Evolutionary conservation across 2,797 vertebrate genomes (phyloP), one percentile per base, ranked within the genome.

Genomic region (Simalia tracyae): DNA sequence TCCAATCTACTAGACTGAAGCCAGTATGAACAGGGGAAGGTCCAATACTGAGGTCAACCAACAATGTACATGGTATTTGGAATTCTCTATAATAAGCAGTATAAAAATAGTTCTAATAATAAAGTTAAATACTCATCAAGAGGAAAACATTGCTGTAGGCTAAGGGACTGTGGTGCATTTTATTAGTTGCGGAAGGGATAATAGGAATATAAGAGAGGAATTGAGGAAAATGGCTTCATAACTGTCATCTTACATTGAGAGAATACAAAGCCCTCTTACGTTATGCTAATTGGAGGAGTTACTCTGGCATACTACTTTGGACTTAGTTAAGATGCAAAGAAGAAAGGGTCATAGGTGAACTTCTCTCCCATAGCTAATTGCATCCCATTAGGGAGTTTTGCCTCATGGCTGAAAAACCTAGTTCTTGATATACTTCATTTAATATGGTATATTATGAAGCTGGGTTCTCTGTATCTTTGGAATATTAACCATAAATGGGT

Each of bases 401-500:
- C 36, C 42, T 86, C 11, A 36, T 61, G 57, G 14, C 36, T 76
- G 57, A 87, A 22, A 87, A 28, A 50, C 59, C 26, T 87, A 81
- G 57, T 60, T 90, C 31, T 66, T 85, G 54, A 56, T 87, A 81
- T 36, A 63, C 76, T 50, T 61, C 86, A 36, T 88, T 88, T 64
- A 88, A 64, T 88, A 36, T 64, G 24, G 87, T 81, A 42, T 63
- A 81, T 63, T 81, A 56, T 50, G 56, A 42, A 84, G n/a, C 64
- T 76, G 54, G 6, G 19, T 46, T 68, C 9, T 86, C 88, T 54
- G 84, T 76, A 24, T 59, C 12, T 64, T 87, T 50, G 46, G 66
- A 87, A 15, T 64, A 90, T 92, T 92, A 81, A 87, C 26, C 56
- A 81, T 72, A 85, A 84, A 89, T 64, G n/a, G 7, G 22, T 0